phyloP scores from a whole-genome alignment of 2,797 vertebrate species.

The Phalanger gymnotis region DNA sequence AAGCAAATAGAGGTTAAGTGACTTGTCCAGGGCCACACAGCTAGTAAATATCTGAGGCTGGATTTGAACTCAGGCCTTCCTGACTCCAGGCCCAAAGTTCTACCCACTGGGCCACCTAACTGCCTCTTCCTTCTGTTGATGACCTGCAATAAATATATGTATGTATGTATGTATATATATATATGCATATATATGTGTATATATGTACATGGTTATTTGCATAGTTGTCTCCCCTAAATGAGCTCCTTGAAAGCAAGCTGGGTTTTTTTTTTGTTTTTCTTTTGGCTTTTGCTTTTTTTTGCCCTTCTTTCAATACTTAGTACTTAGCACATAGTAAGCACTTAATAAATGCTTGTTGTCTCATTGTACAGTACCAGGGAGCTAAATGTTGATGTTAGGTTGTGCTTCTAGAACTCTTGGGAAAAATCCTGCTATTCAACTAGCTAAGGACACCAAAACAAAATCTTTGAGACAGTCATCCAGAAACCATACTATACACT shows the following conservation, averaged over 20 bases:
- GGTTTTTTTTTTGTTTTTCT: background rate
- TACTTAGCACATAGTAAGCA: background rate
- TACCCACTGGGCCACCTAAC: background rate
- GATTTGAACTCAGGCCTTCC: background rate
- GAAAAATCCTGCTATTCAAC: background rate
- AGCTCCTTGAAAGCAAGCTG: background rate
- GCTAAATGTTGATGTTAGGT: background rate
- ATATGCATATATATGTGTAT: too few species aligned
- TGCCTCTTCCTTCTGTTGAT: background rate
- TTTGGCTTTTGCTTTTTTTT: background rate
- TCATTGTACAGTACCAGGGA: background rate
- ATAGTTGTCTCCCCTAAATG: background rate
- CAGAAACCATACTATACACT: slow-evolving; percentile 12
- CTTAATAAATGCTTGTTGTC: background rate
- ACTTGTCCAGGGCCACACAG: background rate
- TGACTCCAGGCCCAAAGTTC: background rate
- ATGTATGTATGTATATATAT: too few species aligned
- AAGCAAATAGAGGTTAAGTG: background rate
- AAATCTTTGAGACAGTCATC: background rate
- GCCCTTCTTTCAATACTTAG: background rate
- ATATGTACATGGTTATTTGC: too few species aligned
- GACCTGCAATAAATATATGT: too few species aligned
- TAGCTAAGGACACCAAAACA: background rate
- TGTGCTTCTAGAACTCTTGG: background rate
- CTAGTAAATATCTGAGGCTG: background rate